Conservation (phyloP, 1,140 invertebrate species). For the Tribolium castaneum region DNA sequence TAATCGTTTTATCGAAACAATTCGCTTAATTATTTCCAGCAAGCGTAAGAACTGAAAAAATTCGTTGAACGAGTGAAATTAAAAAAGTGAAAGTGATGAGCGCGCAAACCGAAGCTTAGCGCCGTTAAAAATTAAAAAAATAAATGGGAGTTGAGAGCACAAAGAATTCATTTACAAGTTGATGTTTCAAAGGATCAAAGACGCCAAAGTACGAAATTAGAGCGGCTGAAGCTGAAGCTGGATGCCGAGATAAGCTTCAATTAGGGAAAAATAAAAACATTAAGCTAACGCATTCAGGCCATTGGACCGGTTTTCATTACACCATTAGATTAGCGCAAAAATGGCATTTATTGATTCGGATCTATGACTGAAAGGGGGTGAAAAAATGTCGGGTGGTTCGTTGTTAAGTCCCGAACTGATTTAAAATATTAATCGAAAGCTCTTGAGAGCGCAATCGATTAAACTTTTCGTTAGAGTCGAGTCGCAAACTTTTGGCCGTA, state of each 20-base stretch:
- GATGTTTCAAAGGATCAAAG: background rate
- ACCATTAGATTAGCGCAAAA: too few relatives aligned
- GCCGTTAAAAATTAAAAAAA: background rate
- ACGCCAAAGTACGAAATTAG: background rate
- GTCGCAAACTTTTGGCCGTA: background rate
- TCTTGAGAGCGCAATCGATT: background rate
- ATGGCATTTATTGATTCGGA: too few relatives aligned
- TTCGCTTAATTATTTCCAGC: constrained; percentile 11
- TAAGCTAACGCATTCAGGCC: too few relatives aligned
- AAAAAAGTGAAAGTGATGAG: background rate
- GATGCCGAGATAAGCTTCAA: background rate
- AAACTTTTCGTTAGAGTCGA: background rate
- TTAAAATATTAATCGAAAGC: background rate
- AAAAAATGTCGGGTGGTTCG: too few relatives aligned
- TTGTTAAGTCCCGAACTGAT: background rate
- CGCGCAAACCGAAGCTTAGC: background rate
- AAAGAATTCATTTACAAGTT: background rate
- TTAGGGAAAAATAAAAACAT: background rate
- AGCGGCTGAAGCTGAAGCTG: background rate
- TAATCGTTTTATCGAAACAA: constrained; percentile 30
- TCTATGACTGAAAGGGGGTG: too few relatives aligned
- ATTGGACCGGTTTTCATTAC: too few relatives aligned
- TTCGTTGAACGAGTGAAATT: background rate
- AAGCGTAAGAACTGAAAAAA: background rate
- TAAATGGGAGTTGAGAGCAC: background rate